Conservation (phyloP, 1,140 invertebrate genomes). For the Leptopilina clavipes region DNA sequence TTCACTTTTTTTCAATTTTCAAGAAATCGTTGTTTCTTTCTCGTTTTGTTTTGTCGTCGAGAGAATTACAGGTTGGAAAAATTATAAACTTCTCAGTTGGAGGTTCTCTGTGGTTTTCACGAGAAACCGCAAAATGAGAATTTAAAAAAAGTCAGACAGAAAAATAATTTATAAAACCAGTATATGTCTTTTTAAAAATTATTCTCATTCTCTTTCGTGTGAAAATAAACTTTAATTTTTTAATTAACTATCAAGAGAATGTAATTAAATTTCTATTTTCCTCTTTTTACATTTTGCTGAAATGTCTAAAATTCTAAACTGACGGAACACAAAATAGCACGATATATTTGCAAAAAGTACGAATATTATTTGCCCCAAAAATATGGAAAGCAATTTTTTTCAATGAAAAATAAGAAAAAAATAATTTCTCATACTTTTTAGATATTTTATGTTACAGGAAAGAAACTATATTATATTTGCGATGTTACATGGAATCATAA, state of each 20-base stretch:
- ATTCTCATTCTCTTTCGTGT: not conserved
- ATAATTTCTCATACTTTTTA: not conserved
- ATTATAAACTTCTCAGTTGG: not conserved
- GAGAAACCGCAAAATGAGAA: slow-evolving; percentile 17
- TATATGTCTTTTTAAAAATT: not conserved
- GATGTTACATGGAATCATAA: no score
- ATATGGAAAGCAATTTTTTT: not conserved
- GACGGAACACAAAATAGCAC: not conserved
- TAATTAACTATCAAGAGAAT: no score
- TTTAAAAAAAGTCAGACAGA: not conserved
- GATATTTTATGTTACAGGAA: not conserved
- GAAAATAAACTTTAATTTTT: not conserved
- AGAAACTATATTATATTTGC: not conserved
- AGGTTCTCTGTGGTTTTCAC: not conserved
- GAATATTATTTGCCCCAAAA: not conserved
- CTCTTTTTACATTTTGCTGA: no score
- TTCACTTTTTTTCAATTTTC: not conserved
- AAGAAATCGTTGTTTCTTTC: slow-evolving; percentile 17
- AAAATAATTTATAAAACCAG: not conserved
- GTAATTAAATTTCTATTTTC: not conserved
- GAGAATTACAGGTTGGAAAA: not conserved
- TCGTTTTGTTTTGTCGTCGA: not conserved
- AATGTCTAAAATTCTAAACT: not conserved
- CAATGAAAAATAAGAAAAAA: not conserved
- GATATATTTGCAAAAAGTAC: not conserved